These are phyloP conservation scores for Phthorimaea operculella DNA, from an alignment of 1,140 invertebrate genomes.

Conservation along the genomic window DNA sequence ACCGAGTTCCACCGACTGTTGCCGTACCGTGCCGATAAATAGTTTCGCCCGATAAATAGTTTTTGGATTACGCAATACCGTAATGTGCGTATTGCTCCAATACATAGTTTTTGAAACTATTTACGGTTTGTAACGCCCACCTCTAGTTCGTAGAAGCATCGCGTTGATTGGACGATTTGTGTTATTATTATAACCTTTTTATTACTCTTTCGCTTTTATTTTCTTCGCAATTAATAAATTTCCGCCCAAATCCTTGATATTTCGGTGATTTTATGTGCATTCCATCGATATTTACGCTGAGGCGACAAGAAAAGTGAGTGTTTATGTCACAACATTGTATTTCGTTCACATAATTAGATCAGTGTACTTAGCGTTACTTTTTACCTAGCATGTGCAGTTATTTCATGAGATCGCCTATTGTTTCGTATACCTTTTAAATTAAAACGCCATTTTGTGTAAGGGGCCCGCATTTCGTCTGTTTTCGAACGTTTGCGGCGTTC, in stretches of 20 bases:
- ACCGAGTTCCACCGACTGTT: no score
- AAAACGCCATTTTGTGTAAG: constrained; percentile 40
- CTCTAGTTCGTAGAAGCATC: neutral
- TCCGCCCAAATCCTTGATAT: constrained; percentile 12
- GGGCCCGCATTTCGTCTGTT: constrained; percentile 7
- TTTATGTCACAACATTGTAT: constrained; percentile 36
- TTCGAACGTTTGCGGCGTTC: constrained; percentile 2
- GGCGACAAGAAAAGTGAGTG: constrained; percentile 20
- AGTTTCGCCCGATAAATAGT: no score
- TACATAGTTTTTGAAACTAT: no score
- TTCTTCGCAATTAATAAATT: constrained; percentile 30
- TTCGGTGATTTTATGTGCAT: constrained; percentile 13
- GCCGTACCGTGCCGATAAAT: no score
- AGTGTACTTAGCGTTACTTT: constrained; percentile 34
- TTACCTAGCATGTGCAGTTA: constrained; percentile 51
- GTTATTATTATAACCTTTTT: constrained; percentile 6
- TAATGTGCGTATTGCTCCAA: no score
- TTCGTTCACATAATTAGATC: constrained; percentile 32
- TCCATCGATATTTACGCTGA: neutral
- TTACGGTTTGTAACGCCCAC: no score
- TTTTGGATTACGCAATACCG: no score
- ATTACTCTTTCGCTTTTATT: constrained; percentile 5
- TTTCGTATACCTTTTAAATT: constrained; percentile 32
- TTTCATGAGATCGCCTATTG: constrained; percentile 39
- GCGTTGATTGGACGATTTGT: constrained; percentile 3